Evolutionary conservation across 2,888 invertebrate species (phyloP).

Genomic region (Zygaena filipendulae): DNA sequence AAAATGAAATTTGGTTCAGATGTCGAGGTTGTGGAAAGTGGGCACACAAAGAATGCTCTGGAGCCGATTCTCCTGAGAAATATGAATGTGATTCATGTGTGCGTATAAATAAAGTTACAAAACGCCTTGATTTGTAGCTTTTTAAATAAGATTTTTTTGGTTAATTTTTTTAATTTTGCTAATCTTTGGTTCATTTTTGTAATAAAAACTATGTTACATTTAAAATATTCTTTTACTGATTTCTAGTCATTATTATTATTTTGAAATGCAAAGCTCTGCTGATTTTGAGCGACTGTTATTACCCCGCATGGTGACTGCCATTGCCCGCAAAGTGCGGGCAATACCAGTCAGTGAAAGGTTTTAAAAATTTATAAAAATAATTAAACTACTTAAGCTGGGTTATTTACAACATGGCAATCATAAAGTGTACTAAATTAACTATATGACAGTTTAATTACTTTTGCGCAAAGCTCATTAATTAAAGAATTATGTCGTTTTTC

Average conservation of each 20-base stretch:
- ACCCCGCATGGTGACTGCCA: constrained; percentile 1
- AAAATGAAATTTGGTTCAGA: neutral
- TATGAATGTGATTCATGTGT: neutral
- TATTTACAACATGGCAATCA: neutral
- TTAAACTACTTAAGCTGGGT: neutral
- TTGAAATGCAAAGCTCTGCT: constrained; percentile 1
- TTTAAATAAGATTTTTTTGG: neutral
- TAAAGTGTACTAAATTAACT: constrained; percentile 1
- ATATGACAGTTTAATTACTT: neutral
- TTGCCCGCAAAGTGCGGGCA: constrained; percentile 1
- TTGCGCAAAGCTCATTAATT: neutral
- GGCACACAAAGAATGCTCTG: neutral
- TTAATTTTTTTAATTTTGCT: neutral
- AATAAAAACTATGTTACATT: constrained; percentile 2
- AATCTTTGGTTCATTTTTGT: neutral
- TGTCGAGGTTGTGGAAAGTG: neutral
- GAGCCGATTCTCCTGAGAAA: neutral
- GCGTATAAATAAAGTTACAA: neutral
- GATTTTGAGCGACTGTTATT: constrained; percentile 1
- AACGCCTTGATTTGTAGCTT: constrained; percentile 2
- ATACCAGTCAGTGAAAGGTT: constrained; percentile 1
- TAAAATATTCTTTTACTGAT: constrained; percentile 1
- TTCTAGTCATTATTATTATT: constrained; percentile 1
- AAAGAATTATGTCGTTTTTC: constrained; percentile 1
- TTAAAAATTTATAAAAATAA: constrained; percentile 2